phyloP scores from a whole-genome alignment of 2,797 vertebrate genomes.

The Neosilurus hyrtlii region DNA sequence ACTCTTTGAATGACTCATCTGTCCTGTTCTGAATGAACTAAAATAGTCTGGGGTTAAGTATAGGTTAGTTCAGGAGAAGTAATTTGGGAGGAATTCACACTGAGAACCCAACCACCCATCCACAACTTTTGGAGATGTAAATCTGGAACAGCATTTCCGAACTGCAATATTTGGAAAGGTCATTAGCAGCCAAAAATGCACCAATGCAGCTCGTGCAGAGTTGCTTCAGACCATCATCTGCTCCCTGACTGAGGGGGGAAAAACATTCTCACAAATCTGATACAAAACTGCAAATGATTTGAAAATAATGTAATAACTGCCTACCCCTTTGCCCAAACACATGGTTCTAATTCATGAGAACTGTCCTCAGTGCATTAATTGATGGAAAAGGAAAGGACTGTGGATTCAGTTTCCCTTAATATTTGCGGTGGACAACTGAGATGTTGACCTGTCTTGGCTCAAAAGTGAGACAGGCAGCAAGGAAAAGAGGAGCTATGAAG shows the following conservation, averaged over 20 bases:
- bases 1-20: slow-evolving; percentile 50
- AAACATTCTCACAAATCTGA: background rate
- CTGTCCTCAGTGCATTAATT: slow-evolving; percentile 37
- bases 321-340: background rate
- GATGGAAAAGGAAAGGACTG: slow-evolving; percentile 30
- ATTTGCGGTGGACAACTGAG: slow-evolving; percentile 46
- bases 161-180: slow-evolving; percentile 55
- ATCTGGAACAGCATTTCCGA: slow-evolving; percentile 64
- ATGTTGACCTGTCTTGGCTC: slow-evolving; percentile 48
- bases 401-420: slow-evolving; percentile 49
- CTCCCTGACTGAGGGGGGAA: background rate
- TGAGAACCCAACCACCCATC: slow-evolving; percentile 48
- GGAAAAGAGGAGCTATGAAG: slow-evolving; percentile 75
- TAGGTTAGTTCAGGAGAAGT: slow-evolving; percentile 70
- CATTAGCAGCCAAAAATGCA: slow-evolving; percentile 32
- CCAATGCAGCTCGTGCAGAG: background rate
- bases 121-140: slow-evolving; percentile 62
- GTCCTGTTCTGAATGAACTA: slow-evolving; percentile 51
- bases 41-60: slow-evolving; percentile 68
- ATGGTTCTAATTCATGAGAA: slow-evolving; percentile 20
- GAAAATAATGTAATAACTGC: background rate
- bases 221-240: background rate
- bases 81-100: slow-evolving; percentile 69
- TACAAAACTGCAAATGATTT: background rate
- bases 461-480: slow-evolving; percentile 66